Conservation (phyloP, 2,888 invertebrate genomes). For the Trichopoda pennipes region DNA sequence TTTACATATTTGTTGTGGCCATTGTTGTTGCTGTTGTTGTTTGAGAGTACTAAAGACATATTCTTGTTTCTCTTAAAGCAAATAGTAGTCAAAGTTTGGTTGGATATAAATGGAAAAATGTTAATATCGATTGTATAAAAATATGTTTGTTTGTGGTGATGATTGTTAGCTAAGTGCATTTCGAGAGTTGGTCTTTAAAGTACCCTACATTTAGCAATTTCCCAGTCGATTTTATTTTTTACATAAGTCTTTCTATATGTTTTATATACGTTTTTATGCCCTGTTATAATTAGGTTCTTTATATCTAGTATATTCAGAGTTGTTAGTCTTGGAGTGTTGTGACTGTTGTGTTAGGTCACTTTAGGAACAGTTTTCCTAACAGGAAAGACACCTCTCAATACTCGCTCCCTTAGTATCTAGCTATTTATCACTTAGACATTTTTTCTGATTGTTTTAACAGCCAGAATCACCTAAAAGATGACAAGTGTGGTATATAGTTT, state of each 20-base stretch:
- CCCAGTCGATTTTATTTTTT: not conserved
- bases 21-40: not conserved
- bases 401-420: too few relatives aligned
- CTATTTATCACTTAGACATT: too few relatives aligned
- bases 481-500: too few relatives aligned
- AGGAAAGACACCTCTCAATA: too few relatives aligned
- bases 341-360: too few relatives aligned
- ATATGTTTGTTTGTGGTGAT: constrained; percentile 37
- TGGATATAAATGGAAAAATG: constrained; percentile 19
- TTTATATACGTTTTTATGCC: too few relatives aligned
- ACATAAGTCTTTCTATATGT: not conserved
- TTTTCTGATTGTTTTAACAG: too few relatives aligned
- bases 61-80: constrained; percentile 4
- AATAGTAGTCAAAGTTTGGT: constrained; percentile 2
- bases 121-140: constrained; percentile 50
- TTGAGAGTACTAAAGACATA: constrained; percentile 2
- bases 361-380: too few relatives aligned
- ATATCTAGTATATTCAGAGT: too few relatives aligned
- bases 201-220: not conserved
- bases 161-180: constrained; percentile 37
- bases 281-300: too few relatives aligned
- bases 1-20: constrained; percentile 2
- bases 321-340: too few relatives aligned
- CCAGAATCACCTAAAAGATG: too few relatives aligned
- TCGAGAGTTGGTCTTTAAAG: not conserved